These are phyloP conservation scores for Pogonophryne albipinna DNA, from an alignment of 2,797 vertebrate genomes.

Conservation along the genomic window DNA sequence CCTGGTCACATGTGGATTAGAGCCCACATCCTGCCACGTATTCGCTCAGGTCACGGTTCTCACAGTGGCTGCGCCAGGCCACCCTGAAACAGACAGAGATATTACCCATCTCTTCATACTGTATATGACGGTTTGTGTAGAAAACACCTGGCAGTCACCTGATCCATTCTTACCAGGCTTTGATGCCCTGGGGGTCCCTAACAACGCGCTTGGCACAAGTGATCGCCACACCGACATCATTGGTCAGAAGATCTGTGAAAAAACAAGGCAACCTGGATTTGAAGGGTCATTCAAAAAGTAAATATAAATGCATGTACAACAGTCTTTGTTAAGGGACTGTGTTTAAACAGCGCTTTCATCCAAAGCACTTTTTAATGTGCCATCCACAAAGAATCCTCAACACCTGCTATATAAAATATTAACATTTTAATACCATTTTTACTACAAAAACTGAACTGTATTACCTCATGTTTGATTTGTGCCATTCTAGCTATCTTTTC, in stretches of 20 bases:
- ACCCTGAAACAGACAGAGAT: constrained; percentile 61
- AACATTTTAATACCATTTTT: too few species aligned
- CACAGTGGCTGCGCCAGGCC: constrained; percentile 56
- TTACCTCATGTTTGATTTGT: too few species aligned
- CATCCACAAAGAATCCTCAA: too few species aligned
- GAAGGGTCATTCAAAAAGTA: not conserved
- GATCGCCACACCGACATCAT: constrained; percentile 55
- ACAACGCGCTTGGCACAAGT: constrained; percentile 75
- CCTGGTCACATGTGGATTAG: not conserved
- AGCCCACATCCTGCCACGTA: constrained; percentile 63
- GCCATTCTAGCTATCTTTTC: too few species aligned
- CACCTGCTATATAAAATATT: too few species aligned
- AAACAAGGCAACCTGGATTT: not conserved
- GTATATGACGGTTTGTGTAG: not conserved
- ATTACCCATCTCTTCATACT: not conserved
- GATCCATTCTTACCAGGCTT: constrained; percentile 72
- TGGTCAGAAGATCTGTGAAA: constrained; percentile 57
- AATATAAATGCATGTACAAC: not conserved
- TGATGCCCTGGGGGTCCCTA: constrained; percentile 64
- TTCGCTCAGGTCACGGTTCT: constrained; percentile 45
- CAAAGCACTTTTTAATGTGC: not conserved
- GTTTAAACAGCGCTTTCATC: not conserved
- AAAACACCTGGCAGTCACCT: not conserved
- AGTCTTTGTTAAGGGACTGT: not conserved
- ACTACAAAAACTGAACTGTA: too few species aligned